These are phyloP conservation scores for Cosmia pyralina DNA, from an alignment of 2,888 invertebrate species.

Conservation along the genomic window DNA sequence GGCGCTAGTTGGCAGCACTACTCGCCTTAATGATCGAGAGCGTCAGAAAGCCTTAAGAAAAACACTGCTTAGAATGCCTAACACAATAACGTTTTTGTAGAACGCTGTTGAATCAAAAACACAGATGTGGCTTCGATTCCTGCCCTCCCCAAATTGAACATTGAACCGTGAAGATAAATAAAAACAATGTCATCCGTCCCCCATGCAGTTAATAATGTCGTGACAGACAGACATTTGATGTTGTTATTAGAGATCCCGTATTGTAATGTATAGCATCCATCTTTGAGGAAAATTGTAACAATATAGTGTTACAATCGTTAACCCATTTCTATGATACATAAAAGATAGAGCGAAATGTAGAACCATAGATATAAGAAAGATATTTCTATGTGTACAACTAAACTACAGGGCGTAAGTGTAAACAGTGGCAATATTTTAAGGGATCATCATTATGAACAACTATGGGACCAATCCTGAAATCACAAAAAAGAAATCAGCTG, in stretches of 20 bases:
- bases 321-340: background rate
- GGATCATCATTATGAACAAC: too few relatives aligned
- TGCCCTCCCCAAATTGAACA: constrained; percentile 28
- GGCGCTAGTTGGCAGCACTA: too few relatives aligned
- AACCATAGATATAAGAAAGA: too few relatives aligned
- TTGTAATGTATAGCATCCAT: constrained; percentile 17
- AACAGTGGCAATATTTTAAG: too few relatives aligned
- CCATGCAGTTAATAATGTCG: constrained; percentile 51
- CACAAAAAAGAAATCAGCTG: too few relatives aligned
- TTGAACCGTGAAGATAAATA: constrained; percentile 49
- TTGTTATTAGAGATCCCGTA: constrained; percentile 39
- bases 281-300: constrained; percentile 16
- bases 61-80: background rate
- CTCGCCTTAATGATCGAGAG: too few relatives aligned
- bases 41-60: too few relatives aligned
- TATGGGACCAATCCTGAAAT: too few relatives aligned
- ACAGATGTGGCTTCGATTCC: constrained; percentile 8
- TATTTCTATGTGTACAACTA: too few relatives aligned
- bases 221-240: constrained; percentile 57
- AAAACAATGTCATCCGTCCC: constrained; percentile 44
- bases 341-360: background rate
- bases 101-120: constrained; percentile 2
- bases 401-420: too few relatives aligned
- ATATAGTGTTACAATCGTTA: background rate
- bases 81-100: background rate